These are phyloP conservation scores for Netelia inedita DNA, from an alignment of 2,888 invertebrate genomes.

Conservation along the genomic window DNA sequence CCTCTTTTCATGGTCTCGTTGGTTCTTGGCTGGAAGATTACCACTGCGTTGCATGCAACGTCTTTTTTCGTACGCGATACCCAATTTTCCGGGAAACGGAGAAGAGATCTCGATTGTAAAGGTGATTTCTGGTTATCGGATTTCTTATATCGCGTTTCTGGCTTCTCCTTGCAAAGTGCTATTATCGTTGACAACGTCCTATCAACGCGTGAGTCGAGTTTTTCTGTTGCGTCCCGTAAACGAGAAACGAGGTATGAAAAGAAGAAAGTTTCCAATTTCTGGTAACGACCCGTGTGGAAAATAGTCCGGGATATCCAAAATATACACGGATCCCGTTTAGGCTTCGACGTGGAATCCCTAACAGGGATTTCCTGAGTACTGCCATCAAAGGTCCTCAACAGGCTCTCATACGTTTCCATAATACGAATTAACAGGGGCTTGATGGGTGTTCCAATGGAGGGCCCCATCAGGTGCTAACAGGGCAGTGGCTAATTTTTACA, in stretches of 20 bases:
- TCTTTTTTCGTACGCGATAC: slow-evolving; percentile 21
- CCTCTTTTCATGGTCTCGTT: slow-evolving; percentile 20
- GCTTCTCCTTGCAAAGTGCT: not conserved
- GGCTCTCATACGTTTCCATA: too few species aligned
- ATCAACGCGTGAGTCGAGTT: not conserved
- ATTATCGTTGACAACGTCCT: slow-evolving; percentile 17
- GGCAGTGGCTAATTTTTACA: too few species aligned
- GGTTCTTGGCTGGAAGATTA: slow-evolving; percentile 12
- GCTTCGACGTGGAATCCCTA: too few species aligned
- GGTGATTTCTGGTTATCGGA: slow-evolving; percentile 49
- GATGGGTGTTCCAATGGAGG: too few species aligned
- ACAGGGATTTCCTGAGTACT: too few species aligned
- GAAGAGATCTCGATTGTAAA: slow-evolving; percentile 13
- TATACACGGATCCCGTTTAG: too few species aligned
- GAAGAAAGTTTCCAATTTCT: not conserved
- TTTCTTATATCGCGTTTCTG: slow-evolving; percentile 2
- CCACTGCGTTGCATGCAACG: slow-evolving; percentile 23
- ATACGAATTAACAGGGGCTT: too few species aligned
- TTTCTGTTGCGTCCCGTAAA: not conserved
- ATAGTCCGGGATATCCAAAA: too few species aligned
- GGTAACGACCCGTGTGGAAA: not conserved
- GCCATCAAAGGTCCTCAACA: too few species aligned
- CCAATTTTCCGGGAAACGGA: slow-evolving; percentile 47
- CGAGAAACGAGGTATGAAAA: not conserved
- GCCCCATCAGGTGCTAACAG: too few species aligned